Base-by-base conservation (phyloP, 1,140 invertebrate species). In the Eurosta solidaginis region DNA sequence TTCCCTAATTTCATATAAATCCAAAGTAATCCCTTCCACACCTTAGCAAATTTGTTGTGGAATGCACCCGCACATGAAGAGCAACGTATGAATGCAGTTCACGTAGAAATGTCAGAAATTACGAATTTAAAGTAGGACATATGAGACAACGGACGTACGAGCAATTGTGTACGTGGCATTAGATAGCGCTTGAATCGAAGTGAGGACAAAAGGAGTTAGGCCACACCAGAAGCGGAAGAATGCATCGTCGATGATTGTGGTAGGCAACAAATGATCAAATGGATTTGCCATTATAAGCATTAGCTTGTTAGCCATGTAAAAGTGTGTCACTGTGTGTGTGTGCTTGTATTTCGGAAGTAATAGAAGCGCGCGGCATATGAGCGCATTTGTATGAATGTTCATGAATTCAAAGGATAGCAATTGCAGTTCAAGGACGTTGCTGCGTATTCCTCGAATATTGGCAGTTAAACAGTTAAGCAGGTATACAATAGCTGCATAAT, bases 21-120 rank as follows among this genome's bases (percentile, higher is more conserved):
- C n/a, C n/a, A n/a, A n/a, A n/a, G n/a, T n/a, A n/a, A n/a, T n/a
- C n/a, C n/a, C n/a, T n/a, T n/a, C n/a, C n/a, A n/a, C n/a, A n/a
- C n/a, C n/a, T n/a, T n/a, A n/a, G n/a, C n/a, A n/a, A n/a, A n/a
- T n/a, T n/a, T n/a, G n/a, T n/a, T n/a, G n/a, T n/a, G n/a, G n/a
- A n/a, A n/a, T n/a, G n/a, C n/a, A n/a, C n/a, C n/a, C n/a, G n/a
- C n/a, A n/a, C 59, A 68, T 68, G 59, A 68, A 36, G n/a, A 40
- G 33, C 59, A 40, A 68, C 59, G 59, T 40, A 12, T 20, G 33
- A 20, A 68, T 68, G 27, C 59, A 68, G 40, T 68, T 68, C 59
- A 68, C 59, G 59, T 68, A 68, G 40, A 68, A 68, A 68, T 68
- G 59, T 68, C 59, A 68, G 59, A 68, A 68, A 68, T 68, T 68